Evolutionary conservation across 1,140 invertebrate species (phyloP).

Genomic region (Rhyacophila brunnea): DNA sequence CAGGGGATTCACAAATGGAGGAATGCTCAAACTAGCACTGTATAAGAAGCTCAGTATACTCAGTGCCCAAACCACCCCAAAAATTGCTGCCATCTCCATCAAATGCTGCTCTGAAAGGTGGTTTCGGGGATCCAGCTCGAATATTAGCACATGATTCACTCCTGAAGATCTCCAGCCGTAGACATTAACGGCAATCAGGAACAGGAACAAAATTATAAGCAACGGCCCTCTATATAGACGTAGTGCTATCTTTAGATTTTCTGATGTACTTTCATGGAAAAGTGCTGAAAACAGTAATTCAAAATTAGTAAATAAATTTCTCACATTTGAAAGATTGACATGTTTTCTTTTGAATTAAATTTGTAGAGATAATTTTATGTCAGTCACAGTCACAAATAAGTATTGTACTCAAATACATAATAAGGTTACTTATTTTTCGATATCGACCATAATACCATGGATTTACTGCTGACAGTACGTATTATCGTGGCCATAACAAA

Average conservation of each 20-base stretch:
- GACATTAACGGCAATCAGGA: conserved; percentile 95
- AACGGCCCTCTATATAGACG: conserved; percentile 90
- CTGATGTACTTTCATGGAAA: conserved; percentile 66
- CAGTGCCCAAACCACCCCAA: conserved; percentile 93
- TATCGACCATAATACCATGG: too few species aligned
- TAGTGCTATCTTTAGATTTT: conserved; percentile 77
- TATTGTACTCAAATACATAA: too few species aligned
- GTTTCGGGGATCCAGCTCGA: conserved; percentile 96
- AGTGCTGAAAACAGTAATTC: conserved; percentile 58
- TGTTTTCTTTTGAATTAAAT: too few species aligned
- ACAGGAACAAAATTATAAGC: conserved; percentile 90
- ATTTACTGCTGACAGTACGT: too few species aligned
- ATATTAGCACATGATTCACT: conserved; percentile 98
- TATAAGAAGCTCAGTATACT: conserved; percentile 82
- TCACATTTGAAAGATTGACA: too few species aligned
- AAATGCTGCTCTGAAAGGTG: conserved; percentile 95
- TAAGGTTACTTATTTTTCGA: too few species aligned
- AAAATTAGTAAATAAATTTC: too few species aligned
- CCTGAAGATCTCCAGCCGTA: conserved; percentile 98
- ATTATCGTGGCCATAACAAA: too few species aligned
- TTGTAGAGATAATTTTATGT: too few species aligned
- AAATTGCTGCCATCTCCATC: conserved; percentile 92
- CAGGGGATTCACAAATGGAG: conserved; percentile 88
- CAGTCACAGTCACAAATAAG: too few species aligned
- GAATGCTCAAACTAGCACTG: conserved; percentile 79